phyloP scores from a whole-genome alignment of 2,888 invertebrate genomes.

The Hydriomena furcata region DNA sequence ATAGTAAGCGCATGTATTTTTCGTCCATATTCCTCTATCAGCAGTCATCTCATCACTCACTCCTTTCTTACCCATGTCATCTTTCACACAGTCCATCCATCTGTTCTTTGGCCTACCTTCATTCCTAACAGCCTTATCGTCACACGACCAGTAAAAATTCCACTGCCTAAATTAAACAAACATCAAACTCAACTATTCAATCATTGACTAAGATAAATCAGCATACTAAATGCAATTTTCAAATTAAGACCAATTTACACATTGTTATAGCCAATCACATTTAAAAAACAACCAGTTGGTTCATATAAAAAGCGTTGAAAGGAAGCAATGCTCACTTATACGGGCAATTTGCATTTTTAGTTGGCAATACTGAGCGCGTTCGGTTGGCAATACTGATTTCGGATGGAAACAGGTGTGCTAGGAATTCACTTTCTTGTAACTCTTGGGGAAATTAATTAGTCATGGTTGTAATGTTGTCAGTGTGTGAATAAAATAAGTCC shows the following conservation, averaged over 20 bases:
- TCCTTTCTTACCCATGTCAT: too few relatives aligned
- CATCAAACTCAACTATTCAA: conserved; percentile 3
- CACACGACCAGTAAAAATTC: background rate
- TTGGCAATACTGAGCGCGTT: conserved; percentile 60
- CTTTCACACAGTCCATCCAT: too few relatives aligned
- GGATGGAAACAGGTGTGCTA: conserved; percentile 43
- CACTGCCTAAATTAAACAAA: conserved; percentile 4
- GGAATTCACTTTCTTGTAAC: conserved; percentile 53
- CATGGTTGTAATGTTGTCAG: conserved; percentile 36
- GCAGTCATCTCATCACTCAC: too few relatives aligned
- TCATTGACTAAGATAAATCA: conserved; percentile 19
- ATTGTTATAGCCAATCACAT: conserved; percentile 55
- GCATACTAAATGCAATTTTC: conserved; percentile 30
- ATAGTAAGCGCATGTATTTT: too few relatives aligned
- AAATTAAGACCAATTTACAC: conserved; percentile 44
- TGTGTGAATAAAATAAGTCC: conserved; percentile 9
- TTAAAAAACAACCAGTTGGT: conserved; percentile 46
- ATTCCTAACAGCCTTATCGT: too few relatives aligned
- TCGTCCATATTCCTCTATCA: too few relatives aligned
- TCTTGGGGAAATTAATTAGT: conserved; percentile 54
- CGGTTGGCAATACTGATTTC: conserved; percentile 43
- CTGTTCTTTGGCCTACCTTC: too few relatives aligned
- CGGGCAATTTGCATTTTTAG: conserved; percentile 67
- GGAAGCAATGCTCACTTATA: conserved; percentile 66
- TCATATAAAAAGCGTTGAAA: conserved; percentile 48